Conservation (phyloP, 2,888 invertebrate genomes). For the Lomographa bimaculata region DNA sequence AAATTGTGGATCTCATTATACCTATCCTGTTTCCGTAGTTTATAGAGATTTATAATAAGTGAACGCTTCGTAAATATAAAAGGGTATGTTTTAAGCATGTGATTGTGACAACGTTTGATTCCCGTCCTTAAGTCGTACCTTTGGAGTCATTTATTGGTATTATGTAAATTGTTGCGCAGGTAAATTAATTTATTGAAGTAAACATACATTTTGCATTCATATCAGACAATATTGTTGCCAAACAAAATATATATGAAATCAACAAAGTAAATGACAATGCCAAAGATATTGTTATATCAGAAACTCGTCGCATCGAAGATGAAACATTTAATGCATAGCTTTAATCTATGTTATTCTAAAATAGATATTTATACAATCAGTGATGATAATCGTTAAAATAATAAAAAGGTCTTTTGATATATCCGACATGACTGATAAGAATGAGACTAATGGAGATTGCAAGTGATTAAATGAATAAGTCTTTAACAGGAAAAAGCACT, state of each 20-base stretch:
- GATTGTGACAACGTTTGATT: constrained; percentile 32
- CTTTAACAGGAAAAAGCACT: constrained; percentile 9
- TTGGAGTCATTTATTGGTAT: constrained; percentile 26
- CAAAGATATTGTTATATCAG: constrained; percentile 37
- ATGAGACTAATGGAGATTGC: constrained; percentile 51
- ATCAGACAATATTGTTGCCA: constrained; percentile 15
- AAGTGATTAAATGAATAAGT: constrained; percentile 39
- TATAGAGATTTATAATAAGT: too few species aligned
- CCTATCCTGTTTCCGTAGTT: too few species aligned
- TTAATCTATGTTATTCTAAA: constrained; percentile 57
- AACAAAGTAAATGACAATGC: constrained; percentile 12
- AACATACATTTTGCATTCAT: constrained; percentile 5
- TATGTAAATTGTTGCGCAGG: constrained; percentile 8
- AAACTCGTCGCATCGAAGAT: constrained; percentile 55
- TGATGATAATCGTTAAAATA: constrained; percentile 38
- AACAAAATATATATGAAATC: constrained; percentile 18
- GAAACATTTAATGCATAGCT: constrained; percentile 48
- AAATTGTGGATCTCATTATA: constrained; percentile 3
- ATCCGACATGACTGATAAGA: constrained; percentile 53
- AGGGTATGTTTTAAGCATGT: constrained; percentile 19
- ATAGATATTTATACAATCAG: constrained; percentile 46
- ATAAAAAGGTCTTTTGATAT: constrained; percentile 44
- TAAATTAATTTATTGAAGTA: constrained; percentile 11
- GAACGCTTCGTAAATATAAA: constrained; percentile 1
- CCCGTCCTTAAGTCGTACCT: constrained; percentile 36